Percentiles rank a stretch among this genome's conserved stretches.
phyloP scores from a whole-genome alignment of 1,140 invertebrate species.

The Cherax destructor region DNA sequence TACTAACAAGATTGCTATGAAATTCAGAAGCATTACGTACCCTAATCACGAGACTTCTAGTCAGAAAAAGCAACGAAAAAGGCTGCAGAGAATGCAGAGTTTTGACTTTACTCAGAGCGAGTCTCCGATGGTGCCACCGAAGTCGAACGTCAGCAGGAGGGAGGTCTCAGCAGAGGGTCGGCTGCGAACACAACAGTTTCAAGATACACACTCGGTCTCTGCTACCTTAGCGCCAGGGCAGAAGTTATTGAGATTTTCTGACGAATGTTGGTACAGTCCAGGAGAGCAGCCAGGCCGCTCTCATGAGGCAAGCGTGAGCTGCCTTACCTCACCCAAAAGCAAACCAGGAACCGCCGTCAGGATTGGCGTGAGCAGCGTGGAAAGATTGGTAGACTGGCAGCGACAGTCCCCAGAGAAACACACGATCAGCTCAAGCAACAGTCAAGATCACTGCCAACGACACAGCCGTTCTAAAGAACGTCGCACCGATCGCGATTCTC shows the following conservation, averaged over 20 bases:
- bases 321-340: conserved; percentile 46
- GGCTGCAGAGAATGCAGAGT: conserved; percentile 48
- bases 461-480: conserved; percentile 59
- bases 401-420: conserved; percentile 48
- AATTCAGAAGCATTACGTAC: conserved; percentile 59
- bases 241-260: conserved; percentile 59
- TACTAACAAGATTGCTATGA: conserved; percentile 52
- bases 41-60: conserved; percentile 37
- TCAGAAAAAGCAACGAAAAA: conserved; percentile 39
- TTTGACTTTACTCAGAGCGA: conserved; percentile 52
- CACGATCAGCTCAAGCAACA: conserved; percentile 33
- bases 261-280: conserved; percentile 62
- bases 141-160: conserved; percentile 5
- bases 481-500: conserved; percentile 33
- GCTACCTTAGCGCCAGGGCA: conserved; percentile 49
- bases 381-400: conserved; percentile 55
- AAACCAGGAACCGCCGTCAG: conserved; percentile 53
- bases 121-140: neutral
- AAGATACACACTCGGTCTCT: conserved; percentile 37
- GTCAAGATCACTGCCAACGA: conserved; percentile 32
- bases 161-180: conserved; percentile 59
- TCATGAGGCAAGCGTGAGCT: conserved; percentile 25
- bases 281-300: conserved; percentile 9
- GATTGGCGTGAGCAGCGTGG: conserved; percentile 28
- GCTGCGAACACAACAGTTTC: conserved; percentile 39